Base-by-base conservation (phyloP, 2,888 invertebrate species). In the Eupithecia vulgata region DNA sequence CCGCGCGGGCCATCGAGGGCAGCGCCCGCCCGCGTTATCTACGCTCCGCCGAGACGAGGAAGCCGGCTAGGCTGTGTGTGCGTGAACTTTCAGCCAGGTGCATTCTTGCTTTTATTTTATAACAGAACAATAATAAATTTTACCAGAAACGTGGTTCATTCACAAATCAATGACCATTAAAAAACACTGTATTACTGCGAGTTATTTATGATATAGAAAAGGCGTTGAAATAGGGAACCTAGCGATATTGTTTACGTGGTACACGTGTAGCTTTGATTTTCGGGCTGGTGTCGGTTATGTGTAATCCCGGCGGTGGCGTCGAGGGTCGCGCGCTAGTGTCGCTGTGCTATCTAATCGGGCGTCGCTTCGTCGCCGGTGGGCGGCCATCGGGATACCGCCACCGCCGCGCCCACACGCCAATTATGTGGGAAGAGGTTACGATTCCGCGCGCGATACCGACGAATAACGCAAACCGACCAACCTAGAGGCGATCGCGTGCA, bases 391-490 rank as follows among this genome's bases (percentile, higher is more conserved):
- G 92, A 92, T 92, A 90, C 89, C 85, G 86, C 90, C 88, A 85
- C 87, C 87, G 86, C 89, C 89, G 92, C 92, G 87, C 94, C 94
- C 92, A 93, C 93, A 90, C 90, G 91, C 93, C 93, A 93, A 94
- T 94, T 94, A 94, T 92, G 93, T 93, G 91, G 92, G 93, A 92
- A 93, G 94, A 93, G 90, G 91, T 92, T 90, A 90, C 91, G 93
- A 93, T 94, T 87, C 88, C 85, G 80, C 85, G 85, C 84, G 81
- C 85, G 93, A 93, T 92, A 93, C 84, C 83, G 83, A 85, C 82
- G 80, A 88, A 87, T 87, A 90, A 90, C 86, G 87, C 88, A 90
- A 91, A 90, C 90, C 84, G 86, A 88, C 86, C 86, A 84, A 88
- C 87, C 84, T 86, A 85, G 84, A 83, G 84, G 83, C 82, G 86